Evolutionary conservation across 2,113 vertebrate genomes (phyloP), one percentile per base, ranked within the genome.

Genomic region (Variabilichromis moorii): DNA sequence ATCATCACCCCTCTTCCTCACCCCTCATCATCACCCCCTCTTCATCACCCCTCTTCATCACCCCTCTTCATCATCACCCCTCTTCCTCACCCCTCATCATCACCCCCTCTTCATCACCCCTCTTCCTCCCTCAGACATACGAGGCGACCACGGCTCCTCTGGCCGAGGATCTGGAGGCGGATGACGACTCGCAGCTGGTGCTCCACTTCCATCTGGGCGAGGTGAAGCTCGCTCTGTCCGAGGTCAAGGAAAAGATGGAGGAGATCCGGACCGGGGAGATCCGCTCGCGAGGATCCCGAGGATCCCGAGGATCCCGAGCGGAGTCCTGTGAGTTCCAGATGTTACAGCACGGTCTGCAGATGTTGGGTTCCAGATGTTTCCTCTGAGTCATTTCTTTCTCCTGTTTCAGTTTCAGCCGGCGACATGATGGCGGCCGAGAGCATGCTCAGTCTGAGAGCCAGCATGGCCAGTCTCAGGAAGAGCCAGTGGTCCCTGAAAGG

Each of bases 401-500:
- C 35, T 11, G 9, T 89, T 85, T 17, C 91, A 96, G 96, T 89
- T 7, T 88, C 90, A 0, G 61, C 92, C 0, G 63, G 76, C 0
- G 94, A 95, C 1, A 53, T 88, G 86, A 59, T 78, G 86, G 14
- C 89, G 1, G 85, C 89, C 0, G 96, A 96, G 85, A 96, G 96
- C 85, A 92, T 92, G 95, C 5, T 92, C 35, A 96, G 95, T 71
- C 82, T 96, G 50, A 93, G 93, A 31, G 93, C 87, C 12, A 88
- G 94, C 86, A 86, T 2, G 2, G 11, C 50, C 51, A 95, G 33
- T 11, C 59, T 95, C 82, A 93, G 86, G 90, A 95, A 86, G 91
- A 96, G 91, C 42, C 95, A 96, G 24, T 95, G 95, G 95, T 91
- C 94, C 47, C 84, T 96, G 12, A 96, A 59, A 95, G 96, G 96